Base-by-base conservation (phyloP, 1,140 invertebrate species). In the Paraescarpia echinospica region DNA sequence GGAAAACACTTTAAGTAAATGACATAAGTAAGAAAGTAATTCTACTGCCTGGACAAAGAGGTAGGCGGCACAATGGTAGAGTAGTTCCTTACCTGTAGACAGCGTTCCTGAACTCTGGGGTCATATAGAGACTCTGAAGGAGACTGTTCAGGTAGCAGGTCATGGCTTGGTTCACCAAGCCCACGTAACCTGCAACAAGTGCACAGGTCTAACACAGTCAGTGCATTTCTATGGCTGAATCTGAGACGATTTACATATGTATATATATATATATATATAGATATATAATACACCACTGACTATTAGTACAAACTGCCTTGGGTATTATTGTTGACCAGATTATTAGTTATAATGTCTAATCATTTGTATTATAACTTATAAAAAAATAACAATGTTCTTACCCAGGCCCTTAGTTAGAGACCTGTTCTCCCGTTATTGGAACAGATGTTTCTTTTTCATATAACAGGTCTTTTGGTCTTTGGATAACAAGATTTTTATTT, bases 101-200 rank as follows among this genome's bases (percentile, higher is more conserved):
- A 1, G 98, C 98, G 96, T 99, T 99, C 59, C 98, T 96, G 95
- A 99, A 99, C 96, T 99, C 98, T n/a, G 98, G 98, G 6, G 98
- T 99, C 98, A 99, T 99, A 94, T 97, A 99, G 1, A 99, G 96
- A 1, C 98, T 98, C 96, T 99, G 98, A 1, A 99, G 96, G 35
- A 99, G 96, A 96, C 98, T 98, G 95, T 99, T 99, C 27, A 99
- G 96, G 95, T 99, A 99, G 95, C 98, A 99, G 0, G 98, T 99
- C 98, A 99, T 99, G 0, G 98, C 98, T 96, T 98, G 98, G 96
- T 99, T 99, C 0, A 99, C 98, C 51, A 99, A 96, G 77, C 98
- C 98, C 14, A 98, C 98, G 96, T 98, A 98, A 93, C 96, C 96
- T 96, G 93, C 0, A 93, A 93, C 34, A 92, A 77, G 59, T 77